Percentiles rank a stretch among this genome's conserved stretches.
Evolutionary conservation across 1,140 invertebrate genomes (phyloP).

Genomic region (Orchesella cincta): DNA sequence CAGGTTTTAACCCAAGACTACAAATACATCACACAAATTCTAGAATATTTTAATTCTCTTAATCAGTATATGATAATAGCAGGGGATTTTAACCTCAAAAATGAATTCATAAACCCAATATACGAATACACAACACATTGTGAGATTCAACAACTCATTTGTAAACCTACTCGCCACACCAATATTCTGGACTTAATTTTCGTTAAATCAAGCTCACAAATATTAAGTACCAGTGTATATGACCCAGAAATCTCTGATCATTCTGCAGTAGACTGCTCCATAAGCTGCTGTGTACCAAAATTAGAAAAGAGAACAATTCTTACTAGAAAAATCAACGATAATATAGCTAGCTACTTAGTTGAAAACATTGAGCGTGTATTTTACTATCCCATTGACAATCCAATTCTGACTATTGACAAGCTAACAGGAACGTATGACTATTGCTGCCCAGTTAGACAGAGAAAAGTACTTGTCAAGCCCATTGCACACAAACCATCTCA

Average conservation of each 20-base stretch:
- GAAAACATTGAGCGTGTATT: too few species aligned
- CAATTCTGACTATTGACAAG: background rate
- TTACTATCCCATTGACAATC: background rate
- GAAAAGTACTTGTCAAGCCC: too few species aligned
- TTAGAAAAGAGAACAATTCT: background rate
- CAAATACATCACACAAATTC: background rate
- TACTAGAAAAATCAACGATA: background rate
- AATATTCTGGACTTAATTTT: conserved; percentile 15
- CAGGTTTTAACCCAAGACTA: background rate
- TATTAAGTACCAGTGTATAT: background rate
- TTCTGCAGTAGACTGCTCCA: background rate
- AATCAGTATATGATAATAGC: background rate
- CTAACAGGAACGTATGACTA: background rate
- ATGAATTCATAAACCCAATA: background rate
- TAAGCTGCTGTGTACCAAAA: background rate
- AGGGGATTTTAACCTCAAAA: conserved; percentile 18
- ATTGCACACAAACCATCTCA: too few species aligned
- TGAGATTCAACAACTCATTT: background rate
- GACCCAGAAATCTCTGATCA: background rate
- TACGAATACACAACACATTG: background rate
- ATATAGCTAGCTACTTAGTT: too few species aligned
- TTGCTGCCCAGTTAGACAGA: background rate
- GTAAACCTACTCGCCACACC: background rate
- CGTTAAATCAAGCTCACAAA: background rate
- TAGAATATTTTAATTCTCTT: background rate